phyloP scores from a whole-genome alignment of 2,797 vertebrate species.

The Anguilla pacifica region DNA sequence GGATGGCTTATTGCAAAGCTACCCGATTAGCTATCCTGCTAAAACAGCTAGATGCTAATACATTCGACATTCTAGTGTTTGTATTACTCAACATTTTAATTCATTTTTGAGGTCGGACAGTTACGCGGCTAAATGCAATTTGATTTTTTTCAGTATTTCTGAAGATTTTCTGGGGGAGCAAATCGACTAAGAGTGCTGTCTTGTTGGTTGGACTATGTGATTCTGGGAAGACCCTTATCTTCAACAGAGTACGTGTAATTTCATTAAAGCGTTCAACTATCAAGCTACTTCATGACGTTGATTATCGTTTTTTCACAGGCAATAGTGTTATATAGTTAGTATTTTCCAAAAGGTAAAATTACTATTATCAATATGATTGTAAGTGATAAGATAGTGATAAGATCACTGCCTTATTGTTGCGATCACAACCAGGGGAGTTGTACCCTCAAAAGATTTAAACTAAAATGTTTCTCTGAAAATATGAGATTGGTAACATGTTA shows the following conservation, averaged over 20 bases:
- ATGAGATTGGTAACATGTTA: not conserved
- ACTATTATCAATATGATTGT: not conserved
- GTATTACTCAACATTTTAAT: not conserved
- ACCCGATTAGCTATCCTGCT: not conserved
- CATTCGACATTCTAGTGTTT: constrained; percentile 30
- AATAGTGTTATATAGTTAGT: not conserved
- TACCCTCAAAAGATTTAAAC: not conserved
- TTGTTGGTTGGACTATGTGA: constrained; percentile 91
- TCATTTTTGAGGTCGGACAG: not conserved
- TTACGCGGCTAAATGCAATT: not conserved
- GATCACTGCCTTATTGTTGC: not conserved
- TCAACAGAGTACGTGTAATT: constrained; percentile 78
- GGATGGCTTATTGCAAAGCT: not conserved
- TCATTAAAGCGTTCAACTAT: not conserved
- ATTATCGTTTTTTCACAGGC: not conserved
- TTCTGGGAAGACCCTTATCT: constrained; percentile 90
- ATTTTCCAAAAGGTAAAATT: not conserved
- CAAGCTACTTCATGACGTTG: not conserved
- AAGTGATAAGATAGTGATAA: not conserved
- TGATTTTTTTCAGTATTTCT: constrained; percentile 76
- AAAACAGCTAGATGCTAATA: not conserved
- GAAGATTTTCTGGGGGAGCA: constrained; percentile 79
- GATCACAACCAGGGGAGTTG: not conserved
- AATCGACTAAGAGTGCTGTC: constrained; percentile 81
- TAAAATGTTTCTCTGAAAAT: not conserved